Evolutionary conservation across 2,797 vertebrate species (phyloP), one percentile per base, ranked within the genome.

Genomic region (Pangasius sanitwongsei): DNA sequence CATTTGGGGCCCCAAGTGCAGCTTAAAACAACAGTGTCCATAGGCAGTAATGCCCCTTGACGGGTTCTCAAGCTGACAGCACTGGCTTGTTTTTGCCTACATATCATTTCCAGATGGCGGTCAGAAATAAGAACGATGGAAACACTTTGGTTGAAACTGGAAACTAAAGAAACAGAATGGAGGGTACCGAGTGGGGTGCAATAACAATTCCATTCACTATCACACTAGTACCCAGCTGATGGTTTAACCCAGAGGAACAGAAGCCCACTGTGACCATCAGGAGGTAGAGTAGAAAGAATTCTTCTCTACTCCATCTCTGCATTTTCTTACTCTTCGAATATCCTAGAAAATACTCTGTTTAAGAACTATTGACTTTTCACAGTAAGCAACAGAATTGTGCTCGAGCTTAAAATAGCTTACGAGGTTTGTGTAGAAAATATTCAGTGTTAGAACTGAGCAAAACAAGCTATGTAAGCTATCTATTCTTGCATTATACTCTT

Each of bases 91-190:
- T 96, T 96, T 96, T 94, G 94, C 93, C 92, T 95, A 92, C 93
- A 95, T 96, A 96, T 96, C 94, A 96, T 96, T 97, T 96, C 95
- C 96, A 97, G 96, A 96, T 96, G 96, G 95, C 93, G 94, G 93
- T 95, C 95, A 95, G 95, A 95, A 96, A 96, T 96, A 95, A 95
- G 95, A 93, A 93, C 70, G 89, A 95, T 94, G 94, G 95, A 96
- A 96, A 96, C 93, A 93, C 94, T 93, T 94, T 75, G 92, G 93
- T 93, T 95, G 95, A 96, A 96, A 97, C 94, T 96, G 93, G 95
- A 96, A 95, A 96, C 95, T 95, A 94, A 95, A 95, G 96, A 95
- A 96, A 96, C 94, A 95, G 75, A 91, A 90, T 86, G 82, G 85
- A 86, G 82, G 88, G 82, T 87, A 89, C 83, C 86, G 86, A 90